Conservation (phyloP, 2,888 invertebrate species). For the Hypsopygia costalis region DNA sequence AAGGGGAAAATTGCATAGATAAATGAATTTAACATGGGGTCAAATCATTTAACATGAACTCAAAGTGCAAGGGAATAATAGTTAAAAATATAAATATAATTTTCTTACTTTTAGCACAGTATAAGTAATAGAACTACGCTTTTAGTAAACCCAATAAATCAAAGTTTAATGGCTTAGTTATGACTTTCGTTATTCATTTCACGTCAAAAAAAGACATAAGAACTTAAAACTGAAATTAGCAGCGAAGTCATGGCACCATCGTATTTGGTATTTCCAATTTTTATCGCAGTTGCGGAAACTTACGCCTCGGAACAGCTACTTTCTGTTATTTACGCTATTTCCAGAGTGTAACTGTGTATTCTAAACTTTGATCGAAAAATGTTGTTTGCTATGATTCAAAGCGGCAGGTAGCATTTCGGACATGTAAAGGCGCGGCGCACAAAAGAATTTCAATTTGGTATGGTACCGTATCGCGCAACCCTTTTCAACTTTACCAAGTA, state of each 20-base stretch:
- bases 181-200: background rate
- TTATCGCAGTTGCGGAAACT: constrained; percentile 13
- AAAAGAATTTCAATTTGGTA: constrained; percentile 78
- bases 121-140: too few species aligned
- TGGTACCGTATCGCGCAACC: constrained; percentile 68
- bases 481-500: constrained; percentile 75
- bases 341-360: constrained; percentile 23
- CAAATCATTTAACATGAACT: too few species aligned
- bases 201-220: background rate
- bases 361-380: constrained; percentile 52
- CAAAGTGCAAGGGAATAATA: too few species aligned
- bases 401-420: constrained; percentile 66
- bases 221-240: background rate
- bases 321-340: constrained; percentile 14
- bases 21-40: too few species aligned
- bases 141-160: too few species aligned
- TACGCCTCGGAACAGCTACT: background rate
- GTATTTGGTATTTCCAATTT: background rate
- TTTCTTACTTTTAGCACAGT: too few species aligned
- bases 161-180: too few species aligned
- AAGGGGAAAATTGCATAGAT: too few species aligned
- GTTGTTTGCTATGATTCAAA: constrained; percentile 51
- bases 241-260: background rate
- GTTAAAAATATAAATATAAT: too few species aligned
- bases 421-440: constrained; percentile 65